Evolutionary conservation across 2,888 invertebrate species (phyloP), one percentile per base, ranked within the genome.

Genomic region (Caenorhabditis afra): DNA sequence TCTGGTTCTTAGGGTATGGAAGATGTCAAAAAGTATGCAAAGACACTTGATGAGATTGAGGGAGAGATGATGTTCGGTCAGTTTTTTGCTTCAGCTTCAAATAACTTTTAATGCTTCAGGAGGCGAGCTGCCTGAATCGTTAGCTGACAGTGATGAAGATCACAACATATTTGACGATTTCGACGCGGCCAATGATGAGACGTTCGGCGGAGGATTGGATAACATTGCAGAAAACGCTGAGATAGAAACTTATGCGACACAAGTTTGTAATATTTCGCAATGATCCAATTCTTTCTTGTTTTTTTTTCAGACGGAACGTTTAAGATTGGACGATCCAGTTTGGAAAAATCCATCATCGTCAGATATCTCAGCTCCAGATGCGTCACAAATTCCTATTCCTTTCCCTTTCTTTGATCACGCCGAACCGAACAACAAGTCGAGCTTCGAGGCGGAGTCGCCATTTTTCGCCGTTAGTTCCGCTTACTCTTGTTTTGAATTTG

Each of bases 131-230:
- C 79, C 79, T 0, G 79, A 79, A 12, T 67, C 66, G 8, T 37
- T 73, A 12, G 71, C 47, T 14, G 71, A 57, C n/a, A 75, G 70
- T 29, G 79, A 76, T 47, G 73, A 79, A 22, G 73, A 76, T 45
- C 62, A 62, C 10, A 75, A 79, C n/a, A 74, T 62, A 14, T 75
- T 81, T 10, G 81, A 80, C 39, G 80, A 82, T 16, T 78, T 74
- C 52, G 88, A 89, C 79, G 87, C 85, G 2, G 84, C 84, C 35
- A 89, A 89, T 57, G 89, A 89, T n/a, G 89, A 89, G 66, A 89
- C 89, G 3, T 89, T 89, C 45, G 89, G 89, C 2, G 86, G 68
- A 10, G 83, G 73, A 10, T 67, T 84, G 12, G 75, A 75, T 16
- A 50, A 62, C 23, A 65, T 75, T 5, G 65, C 57, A 1, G 79